phyloP scores from a whole-genome alignment of 1,140 invertebrate genomes.

The Zaprionus davidi region DNA sequence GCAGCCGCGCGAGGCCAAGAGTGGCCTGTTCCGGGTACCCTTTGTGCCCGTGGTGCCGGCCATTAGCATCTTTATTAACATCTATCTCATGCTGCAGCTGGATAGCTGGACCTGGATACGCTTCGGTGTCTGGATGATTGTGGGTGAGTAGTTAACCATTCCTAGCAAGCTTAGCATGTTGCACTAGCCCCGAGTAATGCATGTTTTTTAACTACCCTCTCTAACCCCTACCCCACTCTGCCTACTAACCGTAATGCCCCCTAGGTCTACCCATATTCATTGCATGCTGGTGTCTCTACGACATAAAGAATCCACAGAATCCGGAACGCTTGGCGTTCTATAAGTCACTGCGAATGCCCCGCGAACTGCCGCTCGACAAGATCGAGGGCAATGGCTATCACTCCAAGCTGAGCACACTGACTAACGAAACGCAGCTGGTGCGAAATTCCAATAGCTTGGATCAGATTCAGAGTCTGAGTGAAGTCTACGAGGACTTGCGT shows the following conservation, averaged over 20 bases:
- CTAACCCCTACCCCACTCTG: not conserved
- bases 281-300: conserved; percentile 80
- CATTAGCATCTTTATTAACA: conserved; percentile 89
- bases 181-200: conserved; percentile 50
- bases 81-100: conserved; percentile 90
- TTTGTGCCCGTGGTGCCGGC: conserved; percentile 89
- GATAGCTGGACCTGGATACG: conserved; percentile 89
- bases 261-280: conserved; percentile 78
- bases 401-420: conserved; percentile 59
- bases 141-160: conserved; percentile 84
- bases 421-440: conserved; percentile 50
- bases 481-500: conserved; percentile 66
- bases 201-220: conserved; percentile 30
- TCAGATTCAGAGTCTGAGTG: conserved; percentile 73
- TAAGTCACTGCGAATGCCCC: conserved; percentile 36
- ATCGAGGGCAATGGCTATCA: conserved; percentile 35
- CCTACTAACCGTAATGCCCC: conserved; percentile 47
- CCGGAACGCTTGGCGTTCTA: conserved; percentile 60
- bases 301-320: conserved; percentile 63
- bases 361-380: not conserved
- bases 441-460: conserved; percentile 59
- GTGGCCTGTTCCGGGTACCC: conserved; percentile 86
- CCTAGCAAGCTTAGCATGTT: conserved; percentile 46
- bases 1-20: conserved; percentile 64
- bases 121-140: conserved; percentile 89